Conservation (phyloP, 2,113 vertebrate species). For the Hydropotes inermis region DNA sequence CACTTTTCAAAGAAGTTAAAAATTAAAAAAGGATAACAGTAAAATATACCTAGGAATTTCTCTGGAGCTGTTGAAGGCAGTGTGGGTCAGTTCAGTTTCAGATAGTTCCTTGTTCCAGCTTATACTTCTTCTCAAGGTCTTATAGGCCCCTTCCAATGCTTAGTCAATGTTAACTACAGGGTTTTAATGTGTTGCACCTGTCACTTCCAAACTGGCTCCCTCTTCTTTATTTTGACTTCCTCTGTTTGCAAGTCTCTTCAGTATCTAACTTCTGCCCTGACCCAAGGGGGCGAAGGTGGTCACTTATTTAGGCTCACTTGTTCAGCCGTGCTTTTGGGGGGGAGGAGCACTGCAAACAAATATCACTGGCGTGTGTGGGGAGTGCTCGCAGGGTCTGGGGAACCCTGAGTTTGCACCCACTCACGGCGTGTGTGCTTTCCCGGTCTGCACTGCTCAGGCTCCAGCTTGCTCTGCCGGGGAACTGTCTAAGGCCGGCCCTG, state of each 20-base stretch:
- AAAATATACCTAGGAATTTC: background rate
- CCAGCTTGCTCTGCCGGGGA: background rate
- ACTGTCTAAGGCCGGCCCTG: background rate
- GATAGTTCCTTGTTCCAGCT: background rate
- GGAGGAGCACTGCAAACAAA: background rate
- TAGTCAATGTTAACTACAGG: background rate
- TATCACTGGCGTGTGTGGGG: background rate
- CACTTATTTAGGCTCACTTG: background rate
- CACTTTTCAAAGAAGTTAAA: background rate
- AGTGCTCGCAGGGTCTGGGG: background rate
- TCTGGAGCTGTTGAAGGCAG: background rate
- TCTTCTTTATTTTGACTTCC: background rate
- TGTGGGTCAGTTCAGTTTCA: background rate
- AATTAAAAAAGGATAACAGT: background rate
- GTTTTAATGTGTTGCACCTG: background rate
- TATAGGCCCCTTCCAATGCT: background rate
- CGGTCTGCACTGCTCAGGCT: background rate
- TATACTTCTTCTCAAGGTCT: background rate
- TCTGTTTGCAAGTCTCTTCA: background rate
- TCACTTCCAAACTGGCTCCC: background rate
- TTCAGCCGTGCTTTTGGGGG: background rate
- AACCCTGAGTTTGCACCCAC: background rate
- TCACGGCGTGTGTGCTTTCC: background rate
- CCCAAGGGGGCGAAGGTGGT: rapidly evolving
- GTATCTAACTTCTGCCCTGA: background rate